Percentiles rank a stretch among this genome's conserved stretches.
Conservation (phyloP, 2,888 invertebrate genomes). For the Eristalinus sepulchralis region DNA sequence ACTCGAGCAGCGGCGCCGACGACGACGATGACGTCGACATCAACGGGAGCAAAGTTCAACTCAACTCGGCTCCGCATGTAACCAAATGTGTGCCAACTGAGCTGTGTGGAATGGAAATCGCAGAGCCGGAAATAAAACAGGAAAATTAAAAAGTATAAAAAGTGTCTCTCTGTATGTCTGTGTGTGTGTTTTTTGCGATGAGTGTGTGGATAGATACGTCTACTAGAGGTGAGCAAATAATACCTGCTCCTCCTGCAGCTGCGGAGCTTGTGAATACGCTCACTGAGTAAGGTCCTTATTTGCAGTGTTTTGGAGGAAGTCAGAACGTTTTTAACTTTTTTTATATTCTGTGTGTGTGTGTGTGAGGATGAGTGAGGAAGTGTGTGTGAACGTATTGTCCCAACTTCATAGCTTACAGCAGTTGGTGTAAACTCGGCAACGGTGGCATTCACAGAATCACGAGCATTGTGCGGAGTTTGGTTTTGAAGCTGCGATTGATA, state of each 20-base stretch:
- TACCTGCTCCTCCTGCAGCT: constrained; percentile 31
- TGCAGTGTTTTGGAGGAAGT: constrained; percentile 54
- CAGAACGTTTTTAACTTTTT: constrained; percentile 24
- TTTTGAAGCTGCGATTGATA: constrained; percentile 15
- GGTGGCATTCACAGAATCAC: constrained; percentile 16
- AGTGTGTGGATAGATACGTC: constrained; percentile 5
- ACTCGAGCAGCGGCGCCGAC: constrained; percentile 16
- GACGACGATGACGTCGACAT: background rate
- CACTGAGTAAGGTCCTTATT: constrained; percentile 43
- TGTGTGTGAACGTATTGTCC: background rate
- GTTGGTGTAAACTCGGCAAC: background rate
- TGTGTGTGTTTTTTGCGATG: background rate
- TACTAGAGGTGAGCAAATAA: constrained; percentile 57
- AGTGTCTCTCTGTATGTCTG: constrained; percentile 11
- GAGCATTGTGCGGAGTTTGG: constrained; percentile 10
- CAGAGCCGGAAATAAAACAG: constrained; percentile 70
- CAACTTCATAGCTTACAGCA: background rate
- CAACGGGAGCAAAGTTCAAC: constrained; percentile 8
- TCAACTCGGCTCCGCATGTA: constrained; percentile 45
- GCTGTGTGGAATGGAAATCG: constrained; percentile 69
- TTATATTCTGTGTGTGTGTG: background rate
- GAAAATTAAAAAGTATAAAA: constrained; percentile 71
- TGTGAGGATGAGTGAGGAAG: background rate
- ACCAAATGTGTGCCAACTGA: constrained; percentile 67
- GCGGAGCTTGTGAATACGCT: constrained; percentile 38